Evolutionary conservation across 2,797 vertebrate species (phyloP).

Genomic region (Oreonectes daqikongensis): DNA sequence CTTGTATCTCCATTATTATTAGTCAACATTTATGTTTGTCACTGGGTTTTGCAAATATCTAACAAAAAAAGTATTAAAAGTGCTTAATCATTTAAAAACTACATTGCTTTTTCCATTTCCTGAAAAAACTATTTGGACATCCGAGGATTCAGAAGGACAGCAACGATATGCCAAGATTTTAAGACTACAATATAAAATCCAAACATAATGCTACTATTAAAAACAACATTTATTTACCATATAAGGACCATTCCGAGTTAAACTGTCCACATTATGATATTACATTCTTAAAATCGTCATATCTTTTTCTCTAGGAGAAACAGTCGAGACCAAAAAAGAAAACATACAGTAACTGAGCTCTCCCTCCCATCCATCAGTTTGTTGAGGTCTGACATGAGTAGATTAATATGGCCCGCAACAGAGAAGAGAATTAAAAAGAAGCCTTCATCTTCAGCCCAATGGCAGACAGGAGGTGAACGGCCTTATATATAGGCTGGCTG

Average conservation of each 20-base stretch:
- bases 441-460: conserved; percentile 22
- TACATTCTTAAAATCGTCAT: not conserved
- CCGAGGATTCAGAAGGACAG: too few relatives aligned
- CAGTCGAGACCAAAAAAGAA: too few relatives aligned
- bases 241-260: not conserved
- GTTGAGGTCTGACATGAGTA: not conserved
- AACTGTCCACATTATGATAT: not conserved
- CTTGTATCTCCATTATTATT: too few relatives aligned
- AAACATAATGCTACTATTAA: not conserved
- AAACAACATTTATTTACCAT: not conserved
- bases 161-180: too few relatives aligned
- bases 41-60: too few relatives aligned
- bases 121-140: too few relatives aligned
- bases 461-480: conserved; percentile 28
- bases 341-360: not conserved
- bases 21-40: too few relatives aligned
- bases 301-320: too few relatives aligned
- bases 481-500: conserved; percentile 38
- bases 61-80: too few relatives aligned
- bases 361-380: not conserved
- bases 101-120: too few relatives aligned
- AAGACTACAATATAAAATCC: not conserved
- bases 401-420: not conserved
- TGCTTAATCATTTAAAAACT: too few relatives aligned
- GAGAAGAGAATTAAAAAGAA: conserved; percentile 22